Evolutionary conservation across 1,140 invertebrate genomes (phyloP).

Genomic region (Hydropsyche tenuis): DNA sequence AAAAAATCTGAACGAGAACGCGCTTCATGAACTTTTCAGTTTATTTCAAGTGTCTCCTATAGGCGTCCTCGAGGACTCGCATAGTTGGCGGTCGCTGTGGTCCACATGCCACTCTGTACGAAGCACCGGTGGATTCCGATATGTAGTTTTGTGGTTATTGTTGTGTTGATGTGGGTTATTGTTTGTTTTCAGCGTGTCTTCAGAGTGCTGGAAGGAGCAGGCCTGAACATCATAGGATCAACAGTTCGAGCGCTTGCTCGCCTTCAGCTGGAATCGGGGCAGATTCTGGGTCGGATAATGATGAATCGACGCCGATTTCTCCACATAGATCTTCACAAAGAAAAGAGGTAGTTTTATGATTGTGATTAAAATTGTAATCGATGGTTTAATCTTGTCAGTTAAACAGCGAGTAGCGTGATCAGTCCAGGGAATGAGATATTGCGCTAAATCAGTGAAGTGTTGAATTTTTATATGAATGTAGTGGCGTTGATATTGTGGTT

Average conservation of each 20-base stretch:
- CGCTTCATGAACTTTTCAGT: constrained; percentile 36
- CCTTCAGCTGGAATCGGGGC: neutral
- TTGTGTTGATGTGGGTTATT: neutral
- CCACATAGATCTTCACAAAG: constrained; percentile 30
- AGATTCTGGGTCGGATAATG: constrained; percentile 46
- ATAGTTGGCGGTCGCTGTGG: neutral
- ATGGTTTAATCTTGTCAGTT: neutral
- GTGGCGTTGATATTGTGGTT: neutral
- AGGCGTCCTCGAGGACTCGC: no score
- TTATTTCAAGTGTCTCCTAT: constrained; percentile 34
- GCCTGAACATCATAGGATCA: neutral
- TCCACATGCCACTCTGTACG: no score
- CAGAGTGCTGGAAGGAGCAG: constrained; percentile 46
- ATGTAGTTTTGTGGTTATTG: no score
- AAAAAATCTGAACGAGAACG: neutral
- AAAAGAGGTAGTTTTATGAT: constrained; percentile 41
- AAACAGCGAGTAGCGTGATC: no score
- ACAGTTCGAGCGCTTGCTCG: constrained; percentile 8
- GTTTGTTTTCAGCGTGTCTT: constrained; percentile 43
- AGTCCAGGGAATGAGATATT: no score
- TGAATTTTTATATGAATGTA: no score
- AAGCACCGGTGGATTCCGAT: no score
- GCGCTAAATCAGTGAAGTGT: no score
- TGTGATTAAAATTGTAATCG: neutral
- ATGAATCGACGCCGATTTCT: constrained; percentile 39